Conservation (phyloP, 2,113 vertebrate species). For the Callorhinus ursinus region DNA sequence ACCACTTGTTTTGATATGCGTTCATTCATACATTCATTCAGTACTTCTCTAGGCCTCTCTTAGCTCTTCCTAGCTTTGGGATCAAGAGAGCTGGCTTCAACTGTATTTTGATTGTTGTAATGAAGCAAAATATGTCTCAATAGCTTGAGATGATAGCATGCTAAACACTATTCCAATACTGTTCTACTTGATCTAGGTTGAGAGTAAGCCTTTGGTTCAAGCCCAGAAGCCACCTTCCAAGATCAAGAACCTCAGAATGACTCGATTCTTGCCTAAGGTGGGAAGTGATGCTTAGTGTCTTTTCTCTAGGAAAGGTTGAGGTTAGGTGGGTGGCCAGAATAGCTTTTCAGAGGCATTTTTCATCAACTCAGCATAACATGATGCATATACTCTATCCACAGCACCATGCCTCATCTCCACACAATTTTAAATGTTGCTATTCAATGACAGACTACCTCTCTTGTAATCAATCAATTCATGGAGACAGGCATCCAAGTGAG, state of each 20-base stretch:
- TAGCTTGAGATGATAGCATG: neutral
- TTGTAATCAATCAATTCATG: neutral
- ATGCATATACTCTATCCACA: neutral
- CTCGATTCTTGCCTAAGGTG: conserved; percentile 54
- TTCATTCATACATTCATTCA: neutral
- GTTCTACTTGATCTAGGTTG: conserved; percentile 44
- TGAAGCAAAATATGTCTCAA: neutral
- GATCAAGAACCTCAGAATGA: conserved; percentile 47
- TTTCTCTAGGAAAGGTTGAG: neutral
- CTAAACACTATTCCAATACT: neutral
- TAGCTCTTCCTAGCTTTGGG: neutral
- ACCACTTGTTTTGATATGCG: neutral
- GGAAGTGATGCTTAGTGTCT: neutral
- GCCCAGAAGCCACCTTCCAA: conserved; percentile 56
- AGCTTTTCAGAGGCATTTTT: neutral
- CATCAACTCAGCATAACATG: neutral
- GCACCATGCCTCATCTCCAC: neutral
- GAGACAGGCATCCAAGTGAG: neutral
- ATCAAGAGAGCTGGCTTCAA: neutral
- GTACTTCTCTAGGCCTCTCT: neutral
- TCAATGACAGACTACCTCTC: neutral
- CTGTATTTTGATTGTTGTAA: neutral
- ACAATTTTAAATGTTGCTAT: neutral
- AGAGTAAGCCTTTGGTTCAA: conserved; percentile 62
- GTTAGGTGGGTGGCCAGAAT: neutral